Evolutionary conservation across 92 coral and sea anemone species (phyloP), one percentile per base, ranked within the genome.

Genomic region (Heteractis magnifica): DNA sequence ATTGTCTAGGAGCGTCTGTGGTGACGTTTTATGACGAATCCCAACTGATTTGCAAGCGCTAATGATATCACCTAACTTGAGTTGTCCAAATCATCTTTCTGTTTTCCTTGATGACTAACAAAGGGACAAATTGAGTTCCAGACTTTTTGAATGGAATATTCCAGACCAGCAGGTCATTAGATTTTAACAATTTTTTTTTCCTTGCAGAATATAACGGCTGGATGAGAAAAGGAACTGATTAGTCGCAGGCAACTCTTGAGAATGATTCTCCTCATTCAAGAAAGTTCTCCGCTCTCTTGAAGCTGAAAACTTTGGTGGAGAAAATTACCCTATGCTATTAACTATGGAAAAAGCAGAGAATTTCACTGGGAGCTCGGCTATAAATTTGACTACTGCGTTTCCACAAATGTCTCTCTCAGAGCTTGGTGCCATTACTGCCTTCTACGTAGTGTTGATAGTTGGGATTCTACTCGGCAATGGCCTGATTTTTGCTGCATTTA

Each of bases 391-490:
- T 2, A 26, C 26, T 8, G 15, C 26, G 14, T 26, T 6, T 68
- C 73, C 73, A 19, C 21, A 68, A 26, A 68, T 68, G 13, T 68
- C 73, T 5, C 12, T 10, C 44, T 12, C 5, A 68, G 73, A 68
- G 11, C 73, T 68, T 68, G 20, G 48, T 68, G 73, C 73, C 10
- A 48, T 68, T 23, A 68, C 73, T 68, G 73, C 18, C 44, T 79
- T 65, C 13, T 79, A 60, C 56, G 49, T 79, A 0, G 18, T 64
- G 2, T 11, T 79, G 56, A 79, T 52, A 6, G 18, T 75, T 81
- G 74, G 84, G 49, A 90, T 95, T 56, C 49, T 93, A 20, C 21
- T 85, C 6, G 98, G 98, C 1, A 95, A 95, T 64, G 80, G 84
- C 4, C 55, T 95, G 49, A 90, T 95, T 11, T 86, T 95, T 56